A percentile compares a stretch with the other conserved stretches of the same genome.
These are phyloP conservation scores for Amazonetta brasiliensis DNA, from an alignment of 2,797 vertebrate genomes.

Conservation along the genomic window DNA sequence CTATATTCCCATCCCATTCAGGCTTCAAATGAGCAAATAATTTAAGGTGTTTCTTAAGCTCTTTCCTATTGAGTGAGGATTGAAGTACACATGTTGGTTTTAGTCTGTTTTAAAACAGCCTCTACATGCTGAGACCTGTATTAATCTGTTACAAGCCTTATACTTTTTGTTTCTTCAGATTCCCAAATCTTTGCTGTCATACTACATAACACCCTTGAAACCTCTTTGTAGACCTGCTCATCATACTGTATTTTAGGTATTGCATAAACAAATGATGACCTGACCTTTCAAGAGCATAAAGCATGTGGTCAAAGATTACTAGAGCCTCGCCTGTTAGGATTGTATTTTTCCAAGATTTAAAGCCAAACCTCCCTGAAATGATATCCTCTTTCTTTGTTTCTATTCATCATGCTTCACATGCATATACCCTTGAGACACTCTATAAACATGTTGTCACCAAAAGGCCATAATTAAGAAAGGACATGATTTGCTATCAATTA, in stretches of 20 bases:
- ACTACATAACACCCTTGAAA: background rate
- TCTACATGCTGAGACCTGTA: fast-evolving
- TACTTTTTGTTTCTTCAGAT: background rate
- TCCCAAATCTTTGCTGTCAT: background rate
- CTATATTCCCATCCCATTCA: background rate
- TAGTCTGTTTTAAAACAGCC: background rate
- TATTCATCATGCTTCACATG: background rate
- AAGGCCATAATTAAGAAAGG: background rate
- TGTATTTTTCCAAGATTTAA: background rate
- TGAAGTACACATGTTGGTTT: background rate
- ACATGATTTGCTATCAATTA: background rate
- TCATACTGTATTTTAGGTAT: background rate
- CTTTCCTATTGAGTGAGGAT: background rate
- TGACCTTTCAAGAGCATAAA: background rate
- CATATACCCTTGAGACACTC: background rate
- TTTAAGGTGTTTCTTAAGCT: background rate
- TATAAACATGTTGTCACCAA: background rate
- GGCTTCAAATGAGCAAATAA: background rate
- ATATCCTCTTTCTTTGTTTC: background rate
- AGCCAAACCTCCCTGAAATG: background rate
- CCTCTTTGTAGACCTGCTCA: background rate
- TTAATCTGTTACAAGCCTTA: background rate
- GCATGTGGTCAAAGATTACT: background rate
- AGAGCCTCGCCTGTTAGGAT: background rate
- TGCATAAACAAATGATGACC: background rate